Conservation (phyloP, 2,113 vertebrate species). For the Uropsilus gracilis region DNA sequence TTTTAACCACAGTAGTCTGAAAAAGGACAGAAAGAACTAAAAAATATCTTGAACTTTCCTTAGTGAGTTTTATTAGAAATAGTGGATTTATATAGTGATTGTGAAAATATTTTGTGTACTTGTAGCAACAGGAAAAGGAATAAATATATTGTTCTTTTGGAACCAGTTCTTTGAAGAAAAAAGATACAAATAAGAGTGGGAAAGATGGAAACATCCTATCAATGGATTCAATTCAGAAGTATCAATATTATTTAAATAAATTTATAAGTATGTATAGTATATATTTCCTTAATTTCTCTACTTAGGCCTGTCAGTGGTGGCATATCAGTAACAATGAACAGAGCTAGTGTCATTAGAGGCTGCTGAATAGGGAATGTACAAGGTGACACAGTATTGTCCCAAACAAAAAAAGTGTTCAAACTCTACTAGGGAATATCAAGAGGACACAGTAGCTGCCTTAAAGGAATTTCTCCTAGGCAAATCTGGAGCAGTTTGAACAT, state of each 20-base stretch:
- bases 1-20: background rate
- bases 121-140: background rate
- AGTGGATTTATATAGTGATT: background rate
- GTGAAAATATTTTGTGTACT: background rate
- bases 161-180: slow-evolving; percentile 9
- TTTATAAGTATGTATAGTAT: background rate
- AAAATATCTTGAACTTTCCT: background rate
- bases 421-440: background rate
- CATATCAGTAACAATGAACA: background rate
- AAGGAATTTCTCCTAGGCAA: background rate
- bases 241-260: background rate
- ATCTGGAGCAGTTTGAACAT: background rate
- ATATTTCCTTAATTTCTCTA: background rate
- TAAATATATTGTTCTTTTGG: background rate
- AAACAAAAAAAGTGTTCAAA: background rate
- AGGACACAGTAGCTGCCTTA: background rate
- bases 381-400: background rate
- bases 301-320: background rate
- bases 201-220: background rate
- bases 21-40: background rate
- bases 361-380: background rate
- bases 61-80: background rate
- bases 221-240: background rate
- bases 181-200: background rate
- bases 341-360: background rate